Evolutionary conservation across 2,888 invertebrate species (phyloP).

Genomic region (Cryptocephalus primarius): DNA sequence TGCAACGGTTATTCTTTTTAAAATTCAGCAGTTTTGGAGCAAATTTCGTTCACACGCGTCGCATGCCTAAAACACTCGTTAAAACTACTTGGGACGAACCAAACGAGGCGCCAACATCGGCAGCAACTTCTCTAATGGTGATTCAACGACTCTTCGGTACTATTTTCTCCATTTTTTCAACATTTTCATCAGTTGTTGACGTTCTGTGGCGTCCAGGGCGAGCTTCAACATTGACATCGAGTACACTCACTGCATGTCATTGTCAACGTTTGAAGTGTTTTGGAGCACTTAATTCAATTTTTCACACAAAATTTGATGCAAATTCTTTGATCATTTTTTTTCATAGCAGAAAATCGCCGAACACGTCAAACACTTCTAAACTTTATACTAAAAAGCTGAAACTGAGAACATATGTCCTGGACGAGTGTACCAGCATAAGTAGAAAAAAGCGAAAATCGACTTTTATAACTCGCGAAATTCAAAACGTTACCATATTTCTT

Average conservation of each 20-base stretch:
- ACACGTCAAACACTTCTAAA: not conserved
- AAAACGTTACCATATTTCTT: too few species aligned
- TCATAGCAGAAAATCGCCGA: not conserved
- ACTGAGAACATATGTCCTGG: too few species aligned
- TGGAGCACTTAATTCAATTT: not conserved
- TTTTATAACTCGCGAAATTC: too few species aligned
- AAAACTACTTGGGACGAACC: constrained; percentile 10
- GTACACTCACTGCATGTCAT: not conserved
- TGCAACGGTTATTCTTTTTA: not conserved
- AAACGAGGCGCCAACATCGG: constrained; percentile 9
- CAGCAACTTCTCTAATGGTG: constrained; percentile 2
- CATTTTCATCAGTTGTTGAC: constrained; percentile 1
- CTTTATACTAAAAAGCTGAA: not conserved
- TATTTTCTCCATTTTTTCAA: not conserved
- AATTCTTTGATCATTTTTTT: constrained; percentile 1
- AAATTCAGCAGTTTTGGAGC: constrained; percentile 1
- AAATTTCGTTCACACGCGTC: constrained; percentile 7
- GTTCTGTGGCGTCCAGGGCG: not conserved
- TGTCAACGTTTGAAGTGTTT: not conserved
- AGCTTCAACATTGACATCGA: not conserved
- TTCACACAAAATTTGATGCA: not conserved
- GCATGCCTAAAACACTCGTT: constrained; percentile 10
- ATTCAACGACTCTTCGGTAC: not conserved
- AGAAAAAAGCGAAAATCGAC: too few species aligned
- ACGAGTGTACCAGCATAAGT: too few species aligned